Base-by-base conservation (phyloP, 2,888 invertebrate species). In the Cerastoderma edule region DNA sequence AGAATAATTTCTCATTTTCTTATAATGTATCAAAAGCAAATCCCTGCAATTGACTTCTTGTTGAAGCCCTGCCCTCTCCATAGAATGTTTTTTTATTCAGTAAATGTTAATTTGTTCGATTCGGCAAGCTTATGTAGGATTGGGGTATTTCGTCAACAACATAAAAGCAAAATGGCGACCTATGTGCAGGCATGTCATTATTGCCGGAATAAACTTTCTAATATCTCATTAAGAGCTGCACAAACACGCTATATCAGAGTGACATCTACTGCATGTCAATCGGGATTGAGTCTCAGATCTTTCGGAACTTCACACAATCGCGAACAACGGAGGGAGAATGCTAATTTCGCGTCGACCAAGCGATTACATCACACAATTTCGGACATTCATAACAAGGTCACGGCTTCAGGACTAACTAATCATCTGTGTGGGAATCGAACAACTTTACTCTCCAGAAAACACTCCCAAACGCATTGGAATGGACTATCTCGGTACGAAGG, bases 151-250 rank as follows among this genome's bases (percentile, higher is more conserved):
- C n/a, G n/a, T n/a, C n/a, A n/a, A n/a, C 5, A 16, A 48, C 48
- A 22, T 8, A 3, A 24, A 48, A 5, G 13, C 48, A 75, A 75
- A 69, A 79, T 79, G 78, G 78, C 78, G 69, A 69, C 75, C 44
- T 75, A 65, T 66, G 63, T 66, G 44, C 72, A 75, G 54, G 75
- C 78, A 75, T 79, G 78, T 68, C 27, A 28, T 2, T 24, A 27
- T 39, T 57, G 65, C 28, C 67, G 69, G 54, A 63, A 27, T 24
- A 72, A 65, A 6, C 16, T 46, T 24, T 13, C 54, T 1, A 44
- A 54, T 24, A 19, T 57, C 22, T 72, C 56, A 6, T 28, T 39
- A n/a, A 28, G 33, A 24, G 2, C 27, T 19, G 19, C 53, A 27
- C 33, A 66, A 27, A 54, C 13, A 46, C 39, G 24, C 54, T 5